Conservation (phyloP, 2,888 invertebrate species). For the Acronicta alni region DNA sequence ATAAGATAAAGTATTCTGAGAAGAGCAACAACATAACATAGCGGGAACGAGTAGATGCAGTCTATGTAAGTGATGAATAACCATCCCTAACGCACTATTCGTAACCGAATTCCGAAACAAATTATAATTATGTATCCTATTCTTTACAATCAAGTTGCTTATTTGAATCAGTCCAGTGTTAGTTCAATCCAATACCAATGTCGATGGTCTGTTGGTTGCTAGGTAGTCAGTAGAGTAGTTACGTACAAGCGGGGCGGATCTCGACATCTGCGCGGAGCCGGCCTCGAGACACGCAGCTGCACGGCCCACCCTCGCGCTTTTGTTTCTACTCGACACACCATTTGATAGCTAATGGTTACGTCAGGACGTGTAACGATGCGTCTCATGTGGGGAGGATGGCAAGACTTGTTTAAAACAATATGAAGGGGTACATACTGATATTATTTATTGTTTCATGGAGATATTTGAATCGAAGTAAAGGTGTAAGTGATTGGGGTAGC, state of each 20-base stretch:
- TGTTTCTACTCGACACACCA: conserved; percentile 63
- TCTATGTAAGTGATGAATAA: conserved; percentile 4
- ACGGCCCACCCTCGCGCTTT: conserved; percentile 68
- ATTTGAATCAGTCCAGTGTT: neutral
- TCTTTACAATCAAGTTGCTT: no score
- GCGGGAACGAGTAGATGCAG: neutral
- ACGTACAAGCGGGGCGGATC: conserved; percentile 56
- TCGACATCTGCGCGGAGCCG: conserved; percentile 70
- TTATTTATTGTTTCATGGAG: conserved; percentile 28
- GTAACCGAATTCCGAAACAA: no score
- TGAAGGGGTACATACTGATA: conserved; percentile 13
- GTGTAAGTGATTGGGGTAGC: neutral
- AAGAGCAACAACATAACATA: conserved; percentile 21
- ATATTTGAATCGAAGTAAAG: neutral
- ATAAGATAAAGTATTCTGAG: conserved; percentile 21
- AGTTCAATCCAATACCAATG: neutral
- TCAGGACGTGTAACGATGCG: conserved; percentile 51
- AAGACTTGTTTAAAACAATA: conserved; percentile 31
- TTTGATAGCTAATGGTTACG: conserved; percentile 54
- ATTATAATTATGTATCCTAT: no score
- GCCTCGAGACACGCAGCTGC: conserved; percentile 70
- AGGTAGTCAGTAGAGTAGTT: conserved; percentile 22
- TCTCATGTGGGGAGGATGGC: conserved; percentile 30
- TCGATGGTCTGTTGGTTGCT: neutral
- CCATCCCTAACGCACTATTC: neutral